phyloP scores from a whole-genome alignment of 2,888 invertebrate genomes.

The Stomorhina lunata region DNA sequence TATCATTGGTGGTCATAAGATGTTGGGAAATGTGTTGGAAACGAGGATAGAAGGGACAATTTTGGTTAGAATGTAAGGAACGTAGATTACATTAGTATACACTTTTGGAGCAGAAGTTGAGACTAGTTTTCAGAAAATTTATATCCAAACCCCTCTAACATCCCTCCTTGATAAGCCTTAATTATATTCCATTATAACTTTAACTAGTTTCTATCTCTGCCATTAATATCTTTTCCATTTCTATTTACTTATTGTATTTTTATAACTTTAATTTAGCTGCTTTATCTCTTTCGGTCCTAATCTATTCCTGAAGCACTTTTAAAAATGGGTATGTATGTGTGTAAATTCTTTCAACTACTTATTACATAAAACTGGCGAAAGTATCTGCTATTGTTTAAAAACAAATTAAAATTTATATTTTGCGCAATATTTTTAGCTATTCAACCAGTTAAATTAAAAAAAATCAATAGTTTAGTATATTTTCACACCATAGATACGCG shows the following conservation, averaged over 20 bases:
- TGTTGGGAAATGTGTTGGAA: no score
- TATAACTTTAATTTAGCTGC: not conserved
- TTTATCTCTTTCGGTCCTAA: not conserved
- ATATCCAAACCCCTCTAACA: not conserved
- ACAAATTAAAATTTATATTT: not conserved
- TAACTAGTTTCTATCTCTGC: not conserved
- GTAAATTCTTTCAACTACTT: no score
- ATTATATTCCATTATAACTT: not conserved
- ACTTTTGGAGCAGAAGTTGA: no score
- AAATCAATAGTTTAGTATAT: conserved; percentile 26
- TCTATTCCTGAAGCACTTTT: no score
- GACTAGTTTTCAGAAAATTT: not conserved
- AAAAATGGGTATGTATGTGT: no score
- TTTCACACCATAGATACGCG: conserved; percentile 21
- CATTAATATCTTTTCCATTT: not conserved
- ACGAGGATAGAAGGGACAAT: not conserved
- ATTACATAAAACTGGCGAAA: not conserved
- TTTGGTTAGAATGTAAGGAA: not conserved
- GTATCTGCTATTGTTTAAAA: not conserved
- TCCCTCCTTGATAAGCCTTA: not conserved
- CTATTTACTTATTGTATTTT: not conserved
- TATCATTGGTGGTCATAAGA: not conserved
- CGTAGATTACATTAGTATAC: no score
- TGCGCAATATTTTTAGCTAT: not conserved
- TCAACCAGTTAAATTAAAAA: not conserved